phyloP scores from a whole-genome alignment of 2,797 vertebrate species.

The Peromyscus aztecus region DNA sequence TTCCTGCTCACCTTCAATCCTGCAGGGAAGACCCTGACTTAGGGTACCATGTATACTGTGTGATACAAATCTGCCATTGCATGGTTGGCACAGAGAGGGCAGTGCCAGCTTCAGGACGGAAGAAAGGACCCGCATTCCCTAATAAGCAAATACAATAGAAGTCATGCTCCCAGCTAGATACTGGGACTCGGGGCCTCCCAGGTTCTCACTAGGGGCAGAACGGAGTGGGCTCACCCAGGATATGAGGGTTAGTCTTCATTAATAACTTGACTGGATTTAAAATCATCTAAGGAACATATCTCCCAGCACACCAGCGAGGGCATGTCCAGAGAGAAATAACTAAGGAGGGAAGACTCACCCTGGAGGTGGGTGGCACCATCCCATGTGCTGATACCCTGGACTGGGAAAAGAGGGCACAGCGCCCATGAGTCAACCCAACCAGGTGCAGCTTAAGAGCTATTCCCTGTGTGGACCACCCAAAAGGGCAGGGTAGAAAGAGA shows the following conservation, averaged over 20 bases:
- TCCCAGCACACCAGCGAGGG: neutral
- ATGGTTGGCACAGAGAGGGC: neutral
- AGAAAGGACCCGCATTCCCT: neutral
- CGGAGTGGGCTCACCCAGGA: neutral
- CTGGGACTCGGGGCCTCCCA: too few species aligned
- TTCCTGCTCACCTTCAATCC: neutral
- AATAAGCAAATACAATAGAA: neutral
- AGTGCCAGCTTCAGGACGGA: neutral
- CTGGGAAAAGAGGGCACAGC: neutral
- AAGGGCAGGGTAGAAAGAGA: neutral
- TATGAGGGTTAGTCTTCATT: neutral
- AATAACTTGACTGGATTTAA: neutral
- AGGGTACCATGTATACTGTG: neutral
- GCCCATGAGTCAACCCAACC: neutral
- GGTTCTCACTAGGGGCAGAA: neutral
- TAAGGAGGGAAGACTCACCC: neutral
- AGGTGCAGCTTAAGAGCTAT: neutral
- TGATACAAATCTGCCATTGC: neutral
- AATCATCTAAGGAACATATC: neutral
- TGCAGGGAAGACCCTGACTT: neutral
- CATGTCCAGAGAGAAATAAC: neutral
- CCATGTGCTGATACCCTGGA: neutral
- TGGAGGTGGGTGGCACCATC: neutral
- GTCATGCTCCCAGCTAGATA: neutral
- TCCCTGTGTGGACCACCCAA: neutral